phyloP scores from a whole-genome alignment of 2,113 vertebrate species.

The Seriola aureovittata region DNA sequence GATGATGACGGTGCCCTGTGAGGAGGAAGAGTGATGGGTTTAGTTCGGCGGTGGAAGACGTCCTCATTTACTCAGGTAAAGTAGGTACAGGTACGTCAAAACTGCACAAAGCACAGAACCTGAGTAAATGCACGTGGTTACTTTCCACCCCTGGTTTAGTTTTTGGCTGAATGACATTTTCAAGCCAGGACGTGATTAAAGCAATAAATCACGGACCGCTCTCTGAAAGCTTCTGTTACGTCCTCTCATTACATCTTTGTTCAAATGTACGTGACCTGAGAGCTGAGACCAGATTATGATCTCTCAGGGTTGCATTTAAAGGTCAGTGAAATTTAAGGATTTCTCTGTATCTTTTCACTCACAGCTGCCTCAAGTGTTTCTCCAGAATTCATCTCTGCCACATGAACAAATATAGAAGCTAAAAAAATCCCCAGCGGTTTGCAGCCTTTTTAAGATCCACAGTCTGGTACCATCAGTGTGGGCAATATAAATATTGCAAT shows the following conservation, averaged over 20 bases:
- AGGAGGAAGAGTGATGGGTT: constrained; percentile 3
- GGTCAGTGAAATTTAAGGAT: not conserved
- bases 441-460: not conserved
- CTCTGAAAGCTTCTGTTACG: not conserved
- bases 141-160: too few species aligned
- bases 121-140: too few species aligned
- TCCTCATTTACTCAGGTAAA: not conserved
- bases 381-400: not conserved
- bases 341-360: too few species aligned
- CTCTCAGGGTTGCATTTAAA: not conserved
- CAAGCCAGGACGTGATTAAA: constrained; percentile 10
- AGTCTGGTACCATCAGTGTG: not conserved
- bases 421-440: not conserved
- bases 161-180: too few species aligned
- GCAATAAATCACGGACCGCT: not conserved
- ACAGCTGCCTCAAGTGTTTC: too few species aligned
- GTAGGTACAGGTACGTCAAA: too few species aligned
- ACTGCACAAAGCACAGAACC: too few species aligned
- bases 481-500: constrained; percentile 3
- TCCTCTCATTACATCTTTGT: not conserved
- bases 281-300: not conserved
- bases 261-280: not conserved
- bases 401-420: not conserved
- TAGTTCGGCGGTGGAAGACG: not conserved
- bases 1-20: constrained; percentile 98